Evolutionary conservation across 1,140 invertebrate genomes (phyloP), one percentile per base, ranked within the genome.

Genomic region (Dendroctonus ponderosae): DNA sequence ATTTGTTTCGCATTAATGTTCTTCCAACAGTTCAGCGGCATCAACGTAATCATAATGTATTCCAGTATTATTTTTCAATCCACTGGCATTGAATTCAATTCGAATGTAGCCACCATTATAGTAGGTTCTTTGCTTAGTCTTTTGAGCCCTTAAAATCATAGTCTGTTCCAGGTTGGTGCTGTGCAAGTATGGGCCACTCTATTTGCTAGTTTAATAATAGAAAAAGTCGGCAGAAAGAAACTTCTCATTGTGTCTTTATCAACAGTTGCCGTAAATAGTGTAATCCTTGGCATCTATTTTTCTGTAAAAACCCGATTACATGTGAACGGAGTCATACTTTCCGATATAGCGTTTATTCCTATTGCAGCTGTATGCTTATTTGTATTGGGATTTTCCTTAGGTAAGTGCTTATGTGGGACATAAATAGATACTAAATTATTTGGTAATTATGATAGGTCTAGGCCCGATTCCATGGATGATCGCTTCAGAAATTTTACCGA

Each of bases 401-500:
- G 63, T 58, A 58, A 58, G 12, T 46, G 0, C 11, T 37, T 39
- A 2, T 7, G 5, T 12, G 8, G 12, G 44, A 56, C 4, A 56
- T 39, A 9, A 56, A 12, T 8, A 3, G 4, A 56, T 40, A 54
- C 14, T 59, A 4, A 12, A 46, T 7, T 59, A 50, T 62, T 40
- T 52, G 9, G 15, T 42, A 44, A 12, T 8, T 12, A 52, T 58
- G 42, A 7, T 93, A 4, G 92, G 92, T 14, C 90, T 91, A 70
- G 91, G 91, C 0, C 91, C 91, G 0, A 85, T 93, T 48, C 90
- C 91, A 0, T 93, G 91, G 84, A 81, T 91, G 70, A 84, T 93
- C 67, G 84, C 89, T 67, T 85, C 87, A 1, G 90, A 93, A 79
- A 76, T 92, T 69, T 89, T 91, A 80, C 81, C 90, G 59, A 79